A percentile compares a stretch with the other conserved stretches of the same genome.
These are phyloP conservation scores for Synanthedon vespiformis DNA, from an alignment of 2,888 invertebrate genomes.

Conservation along the genomic window DNA sequence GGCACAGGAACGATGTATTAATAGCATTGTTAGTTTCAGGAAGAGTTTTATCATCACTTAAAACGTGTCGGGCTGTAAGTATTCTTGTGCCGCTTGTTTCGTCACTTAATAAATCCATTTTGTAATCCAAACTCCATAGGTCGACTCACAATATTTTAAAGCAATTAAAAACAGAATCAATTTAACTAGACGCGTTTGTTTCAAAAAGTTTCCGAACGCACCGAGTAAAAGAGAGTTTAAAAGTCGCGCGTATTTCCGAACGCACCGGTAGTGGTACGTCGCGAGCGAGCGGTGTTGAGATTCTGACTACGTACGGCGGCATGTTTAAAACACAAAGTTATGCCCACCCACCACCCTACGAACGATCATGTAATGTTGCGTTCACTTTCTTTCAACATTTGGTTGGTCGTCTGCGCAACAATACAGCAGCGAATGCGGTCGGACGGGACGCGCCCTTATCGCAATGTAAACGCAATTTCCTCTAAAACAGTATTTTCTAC, in stretches of 20 bases:
- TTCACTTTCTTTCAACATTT: conserved; percentile 68
- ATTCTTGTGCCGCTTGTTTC: conserved; percentile 28
- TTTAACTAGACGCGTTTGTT: no score
- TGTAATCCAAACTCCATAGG: conserved; percentile 5
- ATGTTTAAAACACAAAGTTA: neutral
- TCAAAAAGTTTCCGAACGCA: no score
- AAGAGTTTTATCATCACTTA: conserved; percentile 35
- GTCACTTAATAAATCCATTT: conserved; percentile 47
- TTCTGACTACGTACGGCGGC: conserved; percentile 14
- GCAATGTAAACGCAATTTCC: no score
- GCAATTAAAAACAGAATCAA: no score
- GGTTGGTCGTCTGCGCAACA: conserved; percentile 39
- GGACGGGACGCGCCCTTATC: no score
- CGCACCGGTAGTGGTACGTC: conserved; percentile 15
- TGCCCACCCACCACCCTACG: conserved; percentile 7
- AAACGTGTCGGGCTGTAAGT: conserved; percentile 34
- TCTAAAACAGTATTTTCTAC: no score
- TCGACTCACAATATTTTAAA: no score
- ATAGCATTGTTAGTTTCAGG: conserved; percentile 33
- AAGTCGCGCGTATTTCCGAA: conserved; percentile 1
- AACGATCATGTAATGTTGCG: conserved; percentile 22
- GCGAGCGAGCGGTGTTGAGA: conserved; percentile 20
- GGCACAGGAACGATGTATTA: conserved; percentile 49
- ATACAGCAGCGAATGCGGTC: conserved; percentile 8
- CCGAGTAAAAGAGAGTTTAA: no score